Base-by-base conservation (phyloP, 2,113 vertebrate species). In the Sialia sialis region DNA sequence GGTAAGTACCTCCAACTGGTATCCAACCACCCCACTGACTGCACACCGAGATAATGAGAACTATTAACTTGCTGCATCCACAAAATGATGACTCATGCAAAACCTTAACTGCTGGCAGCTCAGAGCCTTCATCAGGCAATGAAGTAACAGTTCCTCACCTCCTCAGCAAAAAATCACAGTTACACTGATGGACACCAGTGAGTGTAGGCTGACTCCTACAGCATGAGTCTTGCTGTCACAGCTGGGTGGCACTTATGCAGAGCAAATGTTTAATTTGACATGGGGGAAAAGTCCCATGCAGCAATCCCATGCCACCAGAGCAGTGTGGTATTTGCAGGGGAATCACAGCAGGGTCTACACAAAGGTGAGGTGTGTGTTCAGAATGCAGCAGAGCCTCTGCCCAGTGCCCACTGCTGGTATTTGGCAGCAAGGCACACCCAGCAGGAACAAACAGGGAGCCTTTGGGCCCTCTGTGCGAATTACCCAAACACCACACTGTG, bases 261-360 rank as follows among this genome's bases (percentile, higher is more conserved):
- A 92, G 59, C n/a, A 54, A 64, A 92, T 43, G 13, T 68, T 87
- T 54, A 10, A 82, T 75, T 13, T 62, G 49, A 82, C 32, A 39
- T 0, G 6, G 19, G 49, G 36, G 14, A 2, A 16, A 59, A 13
- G 26, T 16, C 3, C 60, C 2, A 7, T 0, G 2, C 6, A 32
- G 17, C 39, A 63, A 26, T 56, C 49, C n/a, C 3, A 0, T 0
- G 1, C 19, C 48, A 30, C 1, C 2, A 64, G 16, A 51, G 15
- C 51, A 34, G 56, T 0, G 19, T 26, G 44, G 1, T 5, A 5
- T 4, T 8, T 9, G 39, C 68, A 72, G 1, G 14, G 66, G 29
- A 54, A 29, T 1, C 10, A 6, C 55, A 60, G 69, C 1, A 1
- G 55, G 60, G 17, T 41, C 41, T 11, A 2, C 1, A 1, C 0